Conservation (phyloP, 2,888 invertebrate species). For the Rhagium mordax region DNA sequence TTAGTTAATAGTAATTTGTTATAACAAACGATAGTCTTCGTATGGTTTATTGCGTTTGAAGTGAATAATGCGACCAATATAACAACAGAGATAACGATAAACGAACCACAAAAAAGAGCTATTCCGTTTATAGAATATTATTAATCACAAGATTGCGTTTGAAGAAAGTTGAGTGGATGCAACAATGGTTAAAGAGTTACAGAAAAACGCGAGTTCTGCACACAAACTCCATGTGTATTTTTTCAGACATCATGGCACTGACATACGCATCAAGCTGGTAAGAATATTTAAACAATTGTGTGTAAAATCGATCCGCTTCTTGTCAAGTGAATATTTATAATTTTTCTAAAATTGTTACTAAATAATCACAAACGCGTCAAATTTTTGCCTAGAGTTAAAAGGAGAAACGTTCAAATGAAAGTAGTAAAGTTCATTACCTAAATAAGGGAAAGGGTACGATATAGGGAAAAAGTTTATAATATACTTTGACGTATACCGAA, state of each 20-base stretch:
- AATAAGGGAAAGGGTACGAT: no score
- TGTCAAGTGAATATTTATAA: no score
- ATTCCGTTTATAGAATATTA: constrained; percentile 29
- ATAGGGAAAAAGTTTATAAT: no score
- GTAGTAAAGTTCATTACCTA: no score
- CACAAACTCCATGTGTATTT: constrained; percentile 37
- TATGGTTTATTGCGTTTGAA: not conserved
- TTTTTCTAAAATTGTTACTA: not conserved
- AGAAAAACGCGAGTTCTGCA: constrained; percentile 9
- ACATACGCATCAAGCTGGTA: constrained; percentile 41
- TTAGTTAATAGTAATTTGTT: not conserved
- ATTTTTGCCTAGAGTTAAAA: no score
- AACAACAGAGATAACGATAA: constrained; percentile 27
- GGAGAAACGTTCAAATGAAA: no score
- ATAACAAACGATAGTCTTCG: not conserved
- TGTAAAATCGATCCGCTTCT: not conserved
- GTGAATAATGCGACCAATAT: constrained; percentile 5
- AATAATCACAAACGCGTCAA: no score
- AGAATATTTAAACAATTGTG: constrained; percentile 22
- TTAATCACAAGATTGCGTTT: constrained; percentile 26
- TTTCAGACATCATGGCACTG: constrained; percentile 29
- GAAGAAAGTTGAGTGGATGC: constrained; percentile 25
- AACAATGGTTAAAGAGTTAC: constrained; percentile 35
- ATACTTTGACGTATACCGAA: no score
- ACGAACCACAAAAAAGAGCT: constrained; percentile 21